Percentiles rank a stretch among this genome's conserved stretches.
phyloP scores from a whole-genome alignment of 1,140 invertebrate genomes.

The Tenebrio molitor region DNA sequence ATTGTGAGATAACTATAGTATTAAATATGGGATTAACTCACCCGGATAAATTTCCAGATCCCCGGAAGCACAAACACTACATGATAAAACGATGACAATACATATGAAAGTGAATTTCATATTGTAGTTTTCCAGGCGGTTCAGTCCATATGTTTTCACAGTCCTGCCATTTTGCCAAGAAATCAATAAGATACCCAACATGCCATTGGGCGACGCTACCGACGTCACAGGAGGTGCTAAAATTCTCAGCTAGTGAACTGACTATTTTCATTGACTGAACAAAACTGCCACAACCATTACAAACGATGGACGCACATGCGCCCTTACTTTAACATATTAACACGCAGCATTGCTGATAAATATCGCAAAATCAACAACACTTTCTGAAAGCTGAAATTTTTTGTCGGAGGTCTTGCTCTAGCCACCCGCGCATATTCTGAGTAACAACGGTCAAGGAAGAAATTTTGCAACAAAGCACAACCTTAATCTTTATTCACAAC shows the following conservation, averaged over 20 bases:
- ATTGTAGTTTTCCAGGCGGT: slow-evolving; percentile 49
- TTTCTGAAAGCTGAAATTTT: slow-evolving; percentile 31
- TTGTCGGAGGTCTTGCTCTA: background rate
- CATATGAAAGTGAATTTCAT: slow-evolving; percentile 59
- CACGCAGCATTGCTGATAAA: slow-evolving; percentile 34
- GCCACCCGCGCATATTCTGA: background rate
- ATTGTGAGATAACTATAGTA: background rate
- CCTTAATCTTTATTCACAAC: slow-evolving; percentile 2
- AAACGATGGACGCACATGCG: slow-evolving; percentile 23
- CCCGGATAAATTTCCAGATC: slow-evolving; percentile 57
- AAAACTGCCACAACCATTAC: slow-evolving; percentile 14
- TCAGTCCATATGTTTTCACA: slow-evolving; percentile 61
- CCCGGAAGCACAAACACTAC: slow-evolving; percentile 54
- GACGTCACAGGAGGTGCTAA: slow-evolving; percentile 53
- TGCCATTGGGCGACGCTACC: slow-evolving; percentile 55
- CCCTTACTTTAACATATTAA: slow-evolving; percentile 22
- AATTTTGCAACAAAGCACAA: background rate
- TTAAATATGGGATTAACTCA: slow-evolving; percentile 48
- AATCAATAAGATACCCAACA: slow-evolving; percentile 58
- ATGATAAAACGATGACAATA: slow-evolving; percentile 57
- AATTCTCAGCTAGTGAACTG: slow-evolving; percentile 37
- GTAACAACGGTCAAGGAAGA: background rate
- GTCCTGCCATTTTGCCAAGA: slow-evolving; percentile 55
- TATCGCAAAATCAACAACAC: slow-evolving; percentile 23
- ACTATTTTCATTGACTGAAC: slow-evolving; percentile 38